These are phyloP conservation scores for Spatulosminthurus flaviceps DNA, from an alignment of 2,888 invertebrate species.

Conservation along the genomic window DNA sequence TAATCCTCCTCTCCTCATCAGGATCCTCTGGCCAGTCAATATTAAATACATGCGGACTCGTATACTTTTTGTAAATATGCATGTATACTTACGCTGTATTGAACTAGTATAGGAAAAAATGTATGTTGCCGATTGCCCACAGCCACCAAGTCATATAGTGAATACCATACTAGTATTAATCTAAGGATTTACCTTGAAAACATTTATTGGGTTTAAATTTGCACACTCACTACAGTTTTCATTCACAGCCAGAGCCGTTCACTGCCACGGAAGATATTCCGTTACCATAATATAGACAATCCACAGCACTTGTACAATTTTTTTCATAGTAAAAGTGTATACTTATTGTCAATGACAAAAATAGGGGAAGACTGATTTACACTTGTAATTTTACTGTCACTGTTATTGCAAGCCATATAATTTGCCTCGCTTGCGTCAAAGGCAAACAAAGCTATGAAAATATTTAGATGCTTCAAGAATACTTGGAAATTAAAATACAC, in stretches of 20 bases:
- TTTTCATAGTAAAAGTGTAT: too few relatives aligned
- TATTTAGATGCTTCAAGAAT: too few relatives aligned
- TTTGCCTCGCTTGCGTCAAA: too few relatives aligned
- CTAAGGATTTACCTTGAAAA: slow-evolving; percentile 9
- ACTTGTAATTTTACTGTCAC: too few relatives aligned
- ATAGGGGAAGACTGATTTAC: too few relatives aligned
- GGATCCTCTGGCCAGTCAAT: background rate
- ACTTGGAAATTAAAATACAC: too few relatives aligned
- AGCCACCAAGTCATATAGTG: background rate
- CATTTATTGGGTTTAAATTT: background rate
- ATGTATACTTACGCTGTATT: background rate
- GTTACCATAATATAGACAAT: background rate
- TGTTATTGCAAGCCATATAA: too few relatives aligned
- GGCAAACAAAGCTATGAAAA: too few relatives aligned
- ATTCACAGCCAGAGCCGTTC: background rate
- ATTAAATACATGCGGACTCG: background rate
- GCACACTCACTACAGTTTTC: background rate
- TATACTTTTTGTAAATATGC: background rate
- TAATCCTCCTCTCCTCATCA: background rate
- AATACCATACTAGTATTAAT: background rate
- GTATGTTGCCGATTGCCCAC: background rate
- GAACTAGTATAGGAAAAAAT: background rate
- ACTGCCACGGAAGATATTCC: background rate
- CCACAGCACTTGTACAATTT: background rate
- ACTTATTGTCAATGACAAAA: too few relatives aligned